Evolutionary conservation across 2,797 vertebrate genomes (phyloP), one percentile per base, ranked within the genome.

Genomic region (Scolopax bukidnonensis): DNA sequence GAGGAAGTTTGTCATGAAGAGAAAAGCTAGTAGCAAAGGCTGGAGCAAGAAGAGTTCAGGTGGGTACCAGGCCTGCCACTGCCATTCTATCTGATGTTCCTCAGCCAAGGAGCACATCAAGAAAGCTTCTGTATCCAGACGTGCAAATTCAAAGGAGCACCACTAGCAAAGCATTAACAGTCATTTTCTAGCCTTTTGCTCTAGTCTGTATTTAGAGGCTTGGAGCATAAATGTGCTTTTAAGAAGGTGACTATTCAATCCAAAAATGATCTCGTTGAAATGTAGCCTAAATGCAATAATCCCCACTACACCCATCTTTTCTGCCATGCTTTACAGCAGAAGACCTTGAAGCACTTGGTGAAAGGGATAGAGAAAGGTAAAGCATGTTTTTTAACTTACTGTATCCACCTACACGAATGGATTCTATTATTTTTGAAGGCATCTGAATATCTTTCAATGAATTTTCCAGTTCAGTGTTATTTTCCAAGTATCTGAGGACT

Each of bases 371-470:
- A 71, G 7, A 63, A 85, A 89, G 4, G 33, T 89, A 89, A 51
- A 86, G 61, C 11, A 45, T 3, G 3, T 28, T 91, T 94, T 85
- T 94, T 68, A 94, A 97, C 98, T 98, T 98, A 99, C 99, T 97
- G 76, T 98, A 98, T 92, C 95, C 98, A 95, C 96, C 97, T 33
- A 99, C 71, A 57, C 9, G 95, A 87, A 99, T 77, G n/a, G 80
- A 97, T 41, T 91, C 97, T 32, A 98, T 70, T 84, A 94, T 93
- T 97, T 99, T 98, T 33, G 98, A 98, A 84, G 99, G 99, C 98
- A 99, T 98, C 90, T 98, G 98, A 95, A 99, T 97, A 85, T 99
- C 97, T 64, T 98, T 94, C 69, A 99, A 96, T 63, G 98, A 93
- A 41, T 97, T 96, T 93, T 98, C 90, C 96, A 99, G 95, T 33